Percentiles rank a stretch among this genome's conserved stretches.
Conservation (phyloP, 1,140 invertebrate species). For the fruit fly (Drosophila melanogaster) region Release_6_plus_ISO1_MT NC_004354.4:17881501-17882000, state of each 20-base stretch:
- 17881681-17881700: slow-evolving; percentile 5
- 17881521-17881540: neutral
- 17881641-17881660: slow-evolving; percentile 42
- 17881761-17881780: slow-evolving; percentile 82
- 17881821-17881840: slow-evolving; percentile 17
- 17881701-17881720: slow-evolving; percentile 9
- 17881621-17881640: slow-evolving; percentile 43
- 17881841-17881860: slow-evolving; percentile 34
- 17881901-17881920: slow-evolving; percentile 2
- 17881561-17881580: slow-evolving; percentile 46
- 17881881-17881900: slow-evolving; percentile 2
- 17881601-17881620: neutral
- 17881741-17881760: slow-evolving; percentile 15
- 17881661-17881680: slow-evolving; percentile 52
- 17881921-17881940: slow-evolving; percentile 31
- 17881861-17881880: slow-evolving; percentile 13
- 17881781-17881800: slow-evolving; percentile 64
- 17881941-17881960: slow-evolving; percentile 46
- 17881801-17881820: slow-evolving; percentile 41
- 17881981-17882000: slow-evolving; percentile 41
- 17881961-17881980: slow-evolving; percentile 42
- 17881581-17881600: slow-evolving; percentile 11
- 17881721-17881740: slow-evolving; percentile 1
- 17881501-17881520: slow-evolving; percentile 44
- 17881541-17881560: neutral